Percentiles rank a stretch among this genome's conserved stretches.
Conservation (phyloP, 2,888 invertebrate genomes). For the Hyposoter didymator region DNA sequence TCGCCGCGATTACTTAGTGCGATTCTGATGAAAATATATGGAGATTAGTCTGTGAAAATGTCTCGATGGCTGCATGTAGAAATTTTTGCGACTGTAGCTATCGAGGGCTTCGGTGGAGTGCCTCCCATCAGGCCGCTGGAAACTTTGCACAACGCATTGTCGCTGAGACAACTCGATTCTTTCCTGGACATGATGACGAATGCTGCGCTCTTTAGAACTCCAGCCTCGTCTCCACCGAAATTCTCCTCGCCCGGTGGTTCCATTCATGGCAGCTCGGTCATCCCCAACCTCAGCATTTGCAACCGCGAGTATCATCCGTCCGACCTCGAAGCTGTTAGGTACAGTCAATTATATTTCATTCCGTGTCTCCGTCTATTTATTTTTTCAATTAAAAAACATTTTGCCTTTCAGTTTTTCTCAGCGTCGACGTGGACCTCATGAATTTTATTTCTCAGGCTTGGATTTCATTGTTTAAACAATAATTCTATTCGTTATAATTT, state of each 20-base stretch:
- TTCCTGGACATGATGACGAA: constrained; percentile 95
- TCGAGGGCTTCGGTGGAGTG: constrained; percentile 95
- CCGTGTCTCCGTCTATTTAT: constrained; percentile 72
- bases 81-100: constrained; percentile 84
- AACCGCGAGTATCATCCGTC: constrained; percentile 79
- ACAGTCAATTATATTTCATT: constrained; percentile 75
- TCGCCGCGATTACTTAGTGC: no score
- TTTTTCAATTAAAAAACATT: constrained; percentile 39
- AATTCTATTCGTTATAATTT: neutral
- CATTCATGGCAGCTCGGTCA: constrained; percentile 74
- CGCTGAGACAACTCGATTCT: constrained; percentile 94
- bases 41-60: no score
- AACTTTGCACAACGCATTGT: constrained; percentile 98
- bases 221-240: constrained; percentile 90
- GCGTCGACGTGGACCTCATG: neutral
- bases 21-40: no score
- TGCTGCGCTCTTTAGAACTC: constrained; percentile 90
- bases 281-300: constrained; percentile 75
- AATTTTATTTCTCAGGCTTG: neutral
- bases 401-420: neutral
- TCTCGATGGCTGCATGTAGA: neutral
- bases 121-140: constrained; percentile 98
- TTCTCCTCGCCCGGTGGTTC: constrained; percentile 86
- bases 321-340: constrained; percentile 81
- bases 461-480: neutral